A percentile compares a stretch with the other conserved stretches of the same genome.
phyloP scores from a whole-genome alignment of 2,113 vertebrate genomes.

The Elaphurus davidianus region DNA sequence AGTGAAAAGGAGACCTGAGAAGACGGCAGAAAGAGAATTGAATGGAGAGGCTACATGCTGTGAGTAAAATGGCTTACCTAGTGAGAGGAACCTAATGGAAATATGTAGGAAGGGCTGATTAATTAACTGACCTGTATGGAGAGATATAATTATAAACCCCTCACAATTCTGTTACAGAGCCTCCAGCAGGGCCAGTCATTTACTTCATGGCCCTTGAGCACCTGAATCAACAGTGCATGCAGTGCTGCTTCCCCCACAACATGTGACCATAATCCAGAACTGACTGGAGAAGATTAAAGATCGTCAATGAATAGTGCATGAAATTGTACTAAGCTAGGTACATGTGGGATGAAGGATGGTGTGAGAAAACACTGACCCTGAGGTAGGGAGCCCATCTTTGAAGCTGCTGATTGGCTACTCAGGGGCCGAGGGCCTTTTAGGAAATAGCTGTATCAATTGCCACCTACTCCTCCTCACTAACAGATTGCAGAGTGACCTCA shows the following conservation, averaged over 20 bases:
- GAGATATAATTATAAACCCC: conserved; percentile 67
- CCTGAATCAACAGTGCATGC: conserved; percentile 39
- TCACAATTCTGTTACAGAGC: conserved; percentile 46
- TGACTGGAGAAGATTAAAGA: background rate
- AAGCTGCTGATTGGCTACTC: background rate
- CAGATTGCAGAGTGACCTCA: background rate
- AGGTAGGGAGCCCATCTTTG: background rate
- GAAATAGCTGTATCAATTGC: background rate
- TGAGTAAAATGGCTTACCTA: conserved; percentile 51
- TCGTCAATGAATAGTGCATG: background rate
- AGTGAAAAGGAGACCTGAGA: conserved; percentile 36
- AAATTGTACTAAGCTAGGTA: background rate
- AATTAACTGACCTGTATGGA: conserved; percentile 68
- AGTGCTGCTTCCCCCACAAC: background rate
- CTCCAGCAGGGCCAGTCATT: conserved; percentile 38
- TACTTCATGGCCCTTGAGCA: conserved; percentile 24
- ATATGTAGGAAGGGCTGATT: conserved; percentile 64
- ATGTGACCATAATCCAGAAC: background rate
- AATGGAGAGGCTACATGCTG: conserved; percentile 44
- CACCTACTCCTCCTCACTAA: background rate
- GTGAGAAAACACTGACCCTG: background rate
- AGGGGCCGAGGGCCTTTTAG: background rate
- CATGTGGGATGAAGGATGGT: background rate
- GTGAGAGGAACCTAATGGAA: conserved; percentile 59
- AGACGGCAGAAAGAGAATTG: conserved; percentile 47